These are phyloP conservation scores for Delia radicum DNA, from an alignment of 1,140 invertebrate species.

Conservation along the genomic window DNA sequence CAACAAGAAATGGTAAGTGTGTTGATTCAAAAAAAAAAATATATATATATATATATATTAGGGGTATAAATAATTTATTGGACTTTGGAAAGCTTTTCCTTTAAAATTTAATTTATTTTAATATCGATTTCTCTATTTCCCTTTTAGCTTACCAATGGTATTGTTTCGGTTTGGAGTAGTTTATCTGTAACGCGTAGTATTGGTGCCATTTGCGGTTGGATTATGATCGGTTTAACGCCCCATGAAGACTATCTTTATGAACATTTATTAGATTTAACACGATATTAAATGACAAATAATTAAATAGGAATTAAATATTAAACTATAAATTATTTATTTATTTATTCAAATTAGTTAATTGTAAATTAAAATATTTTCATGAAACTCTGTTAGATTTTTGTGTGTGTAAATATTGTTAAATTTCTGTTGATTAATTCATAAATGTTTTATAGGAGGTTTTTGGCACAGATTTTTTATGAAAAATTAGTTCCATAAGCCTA, in stretches of 20 bases:
- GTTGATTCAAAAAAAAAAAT: neutral
- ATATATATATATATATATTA: too few relatives aligned
- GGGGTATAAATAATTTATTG: too few relatives aligned
- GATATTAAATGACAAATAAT: slow-evolving; percentile 57
- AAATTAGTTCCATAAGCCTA: too few relatives aligned
- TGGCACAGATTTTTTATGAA: too few relatives aligned
- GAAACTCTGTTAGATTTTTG: too few relatives aligned
- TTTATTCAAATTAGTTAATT: neutral
- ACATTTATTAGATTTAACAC: slow-evolving; percentile 51
- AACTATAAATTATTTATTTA: neutral
- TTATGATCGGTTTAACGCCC: slow-evolving; percentile 53
- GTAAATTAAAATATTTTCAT: too few relatives aligned
- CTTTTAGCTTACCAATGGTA: slow-evolving; percentile 42
- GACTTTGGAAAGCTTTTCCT: too few relatives aligned
- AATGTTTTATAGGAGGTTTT: too few relatives aligned
- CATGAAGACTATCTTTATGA: slow-evolving; percentile 53
- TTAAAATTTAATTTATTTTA: slow-evolving; percentile 5
- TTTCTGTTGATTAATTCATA: too few relatives aligned
- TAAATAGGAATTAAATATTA: slow-evolving; percentile 30
- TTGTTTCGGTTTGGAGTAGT: slow-evolving; percentile 52
- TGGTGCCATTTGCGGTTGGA: slow-evolving; percentile 53
- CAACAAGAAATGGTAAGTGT: slow-evolving; percentile 49
- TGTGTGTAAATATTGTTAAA: too few relatives aligned
- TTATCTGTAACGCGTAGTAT: slow-evolving; percentile 52
- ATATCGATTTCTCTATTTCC: slow-evolving; percentile 5